Conservation (phyloP, 2,113 vertebrate species). For the Martes martes region DNA sequence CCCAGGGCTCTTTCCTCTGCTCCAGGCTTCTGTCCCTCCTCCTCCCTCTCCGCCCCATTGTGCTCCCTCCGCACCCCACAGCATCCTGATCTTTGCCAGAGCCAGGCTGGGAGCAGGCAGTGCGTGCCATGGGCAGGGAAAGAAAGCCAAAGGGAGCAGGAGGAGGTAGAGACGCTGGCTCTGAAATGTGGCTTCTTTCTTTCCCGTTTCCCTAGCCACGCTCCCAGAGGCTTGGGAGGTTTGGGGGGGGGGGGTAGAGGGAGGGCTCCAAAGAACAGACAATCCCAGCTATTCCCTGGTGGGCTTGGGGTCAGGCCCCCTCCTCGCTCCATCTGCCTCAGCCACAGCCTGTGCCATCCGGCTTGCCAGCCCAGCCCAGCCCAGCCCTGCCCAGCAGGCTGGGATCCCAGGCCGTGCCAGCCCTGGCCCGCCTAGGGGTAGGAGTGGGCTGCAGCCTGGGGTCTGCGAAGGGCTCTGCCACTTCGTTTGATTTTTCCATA, state of each 20-base stretch:
- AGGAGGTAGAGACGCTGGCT: slow-evolving; percentile 40
- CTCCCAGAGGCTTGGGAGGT: slow-evolving; percentile 60
- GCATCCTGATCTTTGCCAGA: slow-evolving; percentile 23
- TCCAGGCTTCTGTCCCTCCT: not conserved
- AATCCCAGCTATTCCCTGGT: slow-evolving; percentile 64
- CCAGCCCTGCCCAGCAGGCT: slow-evolving; percentile 51
- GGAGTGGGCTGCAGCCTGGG: not conserved
- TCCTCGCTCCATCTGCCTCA: slow-evolving; percentile 75
- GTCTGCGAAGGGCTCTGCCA: not conserved
- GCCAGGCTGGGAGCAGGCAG: slow-evolving; percentile 21
- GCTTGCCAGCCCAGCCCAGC: slow-evolving; percentile 49
- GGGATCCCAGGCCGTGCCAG: slow-evolving; percentile 49
- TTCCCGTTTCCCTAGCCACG: not conserved
- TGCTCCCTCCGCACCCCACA: no score
- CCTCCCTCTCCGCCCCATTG: not conserved
- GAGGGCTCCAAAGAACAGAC: slow-evolving; percentile 60
- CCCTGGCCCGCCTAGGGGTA: not conserved
- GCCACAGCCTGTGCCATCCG: slow-evolving; percentile 52
- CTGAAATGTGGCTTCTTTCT: not conserved
- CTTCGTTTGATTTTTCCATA: not conserved
- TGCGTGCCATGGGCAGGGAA: not conserved
- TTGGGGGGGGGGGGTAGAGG: not conserved
- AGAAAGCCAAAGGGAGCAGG: slow-evolving; percentile 41
- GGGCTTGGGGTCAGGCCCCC: slow-evolving; percentile 69
- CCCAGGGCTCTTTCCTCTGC: not conserved